Evolutionary conservation across 2,888 invertebrate species (phyloP), one percentile per base, ranked within the genome.

Genomic region (Pelosia muscerda): DNA sequence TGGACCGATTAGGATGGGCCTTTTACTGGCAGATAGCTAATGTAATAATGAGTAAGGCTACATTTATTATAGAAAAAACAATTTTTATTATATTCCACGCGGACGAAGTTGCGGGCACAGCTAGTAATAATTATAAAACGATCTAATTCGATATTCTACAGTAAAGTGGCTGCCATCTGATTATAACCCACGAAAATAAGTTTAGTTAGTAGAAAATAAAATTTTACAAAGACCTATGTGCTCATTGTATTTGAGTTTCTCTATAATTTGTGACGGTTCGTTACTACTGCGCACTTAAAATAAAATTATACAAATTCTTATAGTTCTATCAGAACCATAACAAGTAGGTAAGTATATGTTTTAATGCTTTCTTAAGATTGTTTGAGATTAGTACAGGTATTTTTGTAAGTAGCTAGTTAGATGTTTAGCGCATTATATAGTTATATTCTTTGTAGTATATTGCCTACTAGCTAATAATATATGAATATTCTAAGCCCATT

Each of bases 191-290:
- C 28, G 57, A 22, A 22, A 2, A n/a, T 22, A 11, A 13, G 22
- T 19, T 22, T 22, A 28, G 22, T 11, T 8, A 23, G 34, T 34
- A 34, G 58, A 59, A 58, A 34, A 75, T 74, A 58, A 59, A 59
- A 59, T 59, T 13, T 15, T 23, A 62, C 62, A 62, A 62, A 53
- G 53, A 49, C 26, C 58, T 22, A 26, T 62, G 53, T 49, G 22
- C 57, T 23, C 42, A 57, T 58, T 65, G 26, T 49, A 22, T 42
- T 58, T 61, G 34, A 31, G 26, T 69, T 62, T 62, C 53, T 28
- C 53, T 53, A 53, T 59, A 54, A 60, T 65, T 42, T 58, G 58
- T 65, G 31, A 65, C 49, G 54, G 58, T 54, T 65, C 23, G 53
- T 59, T 66, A 62, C 58, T 59, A 23, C 31, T 19, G 62, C 28